Percentiles rank a stretch among this genome's conserved stretches.
These are phyloP conservation scores for Epinotia ramella DNA, from an alignment of 2,888 invertebrate genomes.

Conservation along the genomic window DNA sequence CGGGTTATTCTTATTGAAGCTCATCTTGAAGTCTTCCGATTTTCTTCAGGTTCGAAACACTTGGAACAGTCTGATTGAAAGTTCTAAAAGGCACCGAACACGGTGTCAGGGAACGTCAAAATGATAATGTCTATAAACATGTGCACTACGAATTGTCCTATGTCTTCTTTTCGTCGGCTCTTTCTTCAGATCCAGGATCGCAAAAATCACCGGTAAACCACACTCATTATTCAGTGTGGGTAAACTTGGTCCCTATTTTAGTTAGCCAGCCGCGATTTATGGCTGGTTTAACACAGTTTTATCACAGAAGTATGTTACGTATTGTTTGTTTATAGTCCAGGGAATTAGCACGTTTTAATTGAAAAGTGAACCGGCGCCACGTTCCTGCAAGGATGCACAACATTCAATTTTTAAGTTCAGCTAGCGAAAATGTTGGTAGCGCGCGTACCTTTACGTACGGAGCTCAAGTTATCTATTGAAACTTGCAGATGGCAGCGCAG, in stretches of 20 bases:
- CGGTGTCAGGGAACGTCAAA: conserved; percentile 76
- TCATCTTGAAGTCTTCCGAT: conserved; percentile 74
- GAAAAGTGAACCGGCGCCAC: conserved; percentile 70
- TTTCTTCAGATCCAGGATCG: conserved; percentile 74
- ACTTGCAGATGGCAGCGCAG: conserved; percentile 84
- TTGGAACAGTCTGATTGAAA: conserved; percentile 47
- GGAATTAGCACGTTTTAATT: conserved; percentile 57
- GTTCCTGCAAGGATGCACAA: conserved; percentile 69
- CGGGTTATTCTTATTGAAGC: conserved; percentile 83
- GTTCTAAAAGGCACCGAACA: conserved; percentile 52
- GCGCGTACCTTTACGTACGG: conserved; percentile 77
- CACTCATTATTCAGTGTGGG: conserved; percentile 66
- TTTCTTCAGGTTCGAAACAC: conserved; percentile 51
- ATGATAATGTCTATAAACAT: conserved; percentile 73
- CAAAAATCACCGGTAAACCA: conserved; percentile 64
- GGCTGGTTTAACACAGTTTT: conserved; percentile 67
- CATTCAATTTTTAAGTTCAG: conserved; percentile 68
- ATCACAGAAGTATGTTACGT: conserved; percentile 45
- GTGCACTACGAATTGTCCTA: conserved; percentile 67
- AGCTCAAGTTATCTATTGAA: conserved; percentile 83
- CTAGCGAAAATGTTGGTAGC: conserved; percentile 74
- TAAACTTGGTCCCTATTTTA: conserved; percentile 43
- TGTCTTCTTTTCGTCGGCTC: conserved; percentile 61
- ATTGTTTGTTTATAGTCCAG: conserved; percentile 51
- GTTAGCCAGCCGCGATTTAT: conserved; percentile 35